A percentile compares a stretch with the other conserved stretches of the same genome.
phyloP scores from a whole-genome alignment of 2,113 vertebrate species.

The Pimephales promelas region DNA sequence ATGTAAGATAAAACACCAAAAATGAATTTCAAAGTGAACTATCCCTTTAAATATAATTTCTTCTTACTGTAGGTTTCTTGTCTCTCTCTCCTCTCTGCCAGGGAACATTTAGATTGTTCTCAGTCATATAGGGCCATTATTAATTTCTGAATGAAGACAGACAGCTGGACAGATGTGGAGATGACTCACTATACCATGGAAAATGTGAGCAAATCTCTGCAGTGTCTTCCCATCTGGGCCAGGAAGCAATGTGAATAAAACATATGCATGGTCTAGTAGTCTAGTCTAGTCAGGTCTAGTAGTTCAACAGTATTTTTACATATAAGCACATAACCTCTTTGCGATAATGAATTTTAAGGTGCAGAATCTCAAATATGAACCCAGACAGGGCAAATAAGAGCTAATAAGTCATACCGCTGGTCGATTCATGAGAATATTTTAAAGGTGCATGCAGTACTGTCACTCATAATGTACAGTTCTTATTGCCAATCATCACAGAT shows the following conservation, averaged over 20 bases:
- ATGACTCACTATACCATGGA: slow-evolving; percentile 20
- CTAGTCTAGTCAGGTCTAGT: background rate
- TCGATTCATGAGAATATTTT: too few species aligned
- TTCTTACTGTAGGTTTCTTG: background rate
- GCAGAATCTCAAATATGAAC: too few species aligned
- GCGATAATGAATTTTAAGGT: too few species aligned
- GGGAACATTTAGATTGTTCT: background rate
- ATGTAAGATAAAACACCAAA: too few species aligned
- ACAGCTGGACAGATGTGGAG: slow-evolving; percentile 11
- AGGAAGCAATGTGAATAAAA: background rate
- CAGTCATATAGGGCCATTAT: slow-evolving; percentile 14
- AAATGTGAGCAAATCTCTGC: slow-evolving; percentile 17
- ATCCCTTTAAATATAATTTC: background rate
- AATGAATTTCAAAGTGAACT: too few species aligned
- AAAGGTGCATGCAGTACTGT: too few species aligned
- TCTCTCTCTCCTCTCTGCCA: slow-evolving; percentile 16
- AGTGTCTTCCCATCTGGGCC: slow-evolving; percentile 25
- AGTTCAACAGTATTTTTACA: background rate
- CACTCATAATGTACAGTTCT: too few species aligned
- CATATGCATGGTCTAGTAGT: background rate
- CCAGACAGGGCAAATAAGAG: too few species aligned
- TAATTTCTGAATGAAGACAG: slow-evolving; percentile 39
- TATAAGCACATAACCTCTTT: too few species aligned
- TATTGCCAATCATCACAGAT: background rate
- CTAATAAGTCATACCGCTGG: too few species aligned